Evolutionary conservation across 2,888 invertebrate species (phyloP).

Genomic region (Bhutanitis thaidina): DNA sequence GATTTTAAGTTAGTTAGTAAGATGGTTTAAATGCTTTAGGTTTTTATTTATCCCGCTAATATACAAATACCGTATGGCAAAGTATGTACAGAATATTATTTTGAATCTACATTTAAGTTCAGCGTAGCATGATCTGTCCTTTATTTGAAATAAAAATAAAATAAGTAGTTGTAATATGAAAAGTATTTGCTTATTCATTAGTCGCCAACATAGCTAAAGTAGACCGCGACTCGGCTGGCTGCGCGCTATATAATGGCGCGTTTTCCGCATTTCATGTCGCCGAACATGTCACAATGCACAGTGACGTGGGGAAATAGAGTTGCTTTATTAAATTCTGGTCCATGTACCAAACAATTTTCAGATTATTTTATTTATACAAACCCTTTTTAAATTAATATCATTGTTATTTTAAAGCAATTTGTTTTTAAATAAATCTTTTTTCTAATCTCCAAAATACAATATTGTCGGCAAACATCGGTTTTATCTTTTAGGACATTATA

Average conservation of each 20-base stretch:
- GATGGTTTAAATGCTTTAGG: too few relatives aligned
- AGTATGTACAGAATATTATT: neutral
- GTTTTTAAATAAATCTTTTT: neutral
- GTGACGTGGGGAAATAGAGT: constrained; percentile 65
- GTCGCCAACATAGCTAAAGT: constrained; percentile 16
- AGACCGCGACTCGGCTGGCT: constrained; percentile 6
- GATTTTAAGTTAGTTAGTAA: too few relatives aligned
- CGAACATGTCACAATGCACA: constrained; percentile 47
- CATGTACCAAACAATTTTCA: constrained; percentile 34
- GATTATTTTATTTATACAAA: constrained; percentile 23
- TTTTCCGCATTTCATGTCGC: constrained; percentile 39
- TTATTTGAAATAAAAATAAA: constrained; percentile 17
- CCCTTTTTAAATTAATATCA: constrained; percentile 12
- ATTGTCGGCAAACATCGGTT: neutral
- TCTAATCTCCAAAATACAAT: neutral
- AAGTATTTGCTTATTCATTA: constrained; percentile 21
- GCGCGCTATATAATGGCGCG: constrained; percentile 21
- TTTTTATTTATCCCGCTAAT: too few relatives aligned
- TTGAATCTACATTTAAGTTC: constrained; percentile 11
- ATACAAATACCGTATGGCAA: too few relatives aligned
- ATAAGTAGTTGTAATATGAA: constrained; percentile 9
- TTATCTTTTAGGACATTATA: neutral
- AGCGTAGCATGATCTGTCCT: constrained; percentile 3
- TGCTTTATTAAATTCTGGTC: constrained; percentile 60
- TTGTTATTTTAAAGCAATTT: constrained; percentile 15